These are phyloP conservation scores for Gymnogyps californianus DNA, from an alignment of 2,113 vertebrate species.

Conservation along the genomic window DNA sequence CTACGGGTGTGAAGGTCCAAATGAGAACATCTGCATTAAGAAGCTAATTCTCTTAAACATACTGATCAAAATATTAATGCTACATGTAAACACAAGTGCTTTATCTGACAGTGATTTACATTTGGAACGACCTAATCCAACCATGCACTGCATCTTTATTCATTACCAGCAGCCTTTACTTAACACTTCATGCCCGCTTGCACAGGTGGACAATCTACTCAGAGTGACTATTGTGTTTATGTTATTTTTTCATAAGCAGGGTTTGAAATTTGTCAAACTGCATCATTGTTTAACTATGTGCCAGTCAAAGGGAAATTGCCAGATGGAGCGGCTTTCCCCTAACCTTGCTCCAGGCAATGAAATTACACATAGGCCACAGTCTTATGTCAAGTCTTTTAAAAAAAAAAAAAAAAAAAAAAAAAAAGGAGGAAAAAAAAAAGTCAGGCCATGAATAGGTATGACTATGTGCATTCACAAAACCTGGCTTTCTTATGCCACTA, in stretches of 20 bases:
- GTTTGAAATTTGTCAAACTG: constrained; percentile 94
- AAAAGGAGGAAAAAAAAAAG: not conserved
- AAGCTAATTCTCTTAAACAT: constrained; percentile 85
- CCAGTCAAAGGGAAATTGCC: constrained; percentile 84
- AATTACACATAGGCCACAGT: constrained; percentile 78
- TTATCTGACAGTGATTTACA: constrained; percentile 88
- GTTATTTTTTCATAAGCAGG: constrained; percentile 92
- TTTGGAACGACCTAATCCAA: constrained; percentile 81
- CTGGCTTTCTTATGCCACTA: constrained; percentile 65
- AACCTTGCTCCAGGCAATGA: constrained; percentile 81
- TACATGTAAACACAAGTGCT: constrained; percentile 80
- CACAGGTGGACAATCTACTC: constrained; percentile 87
- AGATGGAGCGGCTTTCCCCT: constrained; percentile 84
- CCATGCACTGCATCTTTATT: constrained; percentile 75
- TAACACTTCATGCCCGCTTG: constrained; percentile 82
- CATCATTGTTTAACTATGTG: constrained; percentile 91
- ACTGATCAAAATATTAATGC: constrained; percentile 90
- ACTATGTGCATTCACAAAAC: constrained; percentile 75
- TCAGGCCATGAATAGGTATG: constrained; percentile 73
- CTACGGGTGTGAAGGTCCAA: constrained; percentile 72
- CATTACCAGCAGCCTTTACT: constrained; percentile 85
- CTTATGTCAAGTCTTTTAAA: constrained; percentile 72
- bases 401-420: not conserved
- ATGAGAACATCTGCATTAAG: constrained; percentile 85
- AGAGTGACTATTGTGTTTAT: constrained; percentile 81